phyloP scores from a whole-genome alignment of 2,113 vertebrate genomes.

The Tyto alba region DNA sequence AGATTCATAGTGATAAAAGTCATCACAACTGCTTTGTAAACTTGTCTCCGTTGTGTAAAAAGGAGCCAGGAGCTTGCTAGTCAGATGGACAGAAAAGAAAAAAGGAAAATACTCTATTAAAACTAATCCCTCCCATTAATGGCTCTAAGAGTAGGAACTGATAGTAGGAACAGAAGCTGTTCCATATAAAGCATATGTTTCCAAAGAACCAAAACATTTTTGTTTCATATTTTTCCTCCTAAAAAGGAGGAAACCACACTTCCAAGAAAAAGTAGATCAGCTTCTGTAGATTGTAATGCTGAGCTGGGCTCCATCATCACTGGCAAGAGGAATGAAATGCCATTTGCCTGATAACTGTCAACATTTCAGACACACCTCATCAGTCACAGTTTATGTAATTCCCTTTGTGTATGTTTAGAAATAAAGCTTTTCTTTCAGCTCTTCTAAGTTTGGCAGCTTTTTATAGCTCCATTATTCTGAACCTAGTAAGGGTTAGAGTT shows the following conservation, averaged over 20 bases:
- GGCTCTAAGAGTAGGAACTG: not conserved
- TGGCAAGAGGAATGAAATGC: conserved; percentile 20
- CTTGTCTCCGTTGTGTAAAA: not conserved
- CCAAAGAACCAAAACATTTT: not conserved
- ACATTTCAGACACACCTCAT: conserved; percentile 41
- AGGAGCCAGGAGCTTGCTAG: not conserved
- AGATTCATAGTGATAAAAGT: not conserved
- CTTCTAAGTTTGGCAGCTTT: conserved; percentile 4
- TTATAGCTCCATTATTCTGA: conserved; percentile 24
- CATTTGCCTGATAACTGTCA: conserved; percentile 45
- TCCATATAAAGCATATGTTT: not conserved
- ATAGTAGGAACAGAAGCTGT: not conserved
- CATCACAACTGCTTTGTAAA: not conserved
- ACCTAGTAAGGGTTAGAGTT: not conserved
- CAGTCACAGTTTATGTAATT: conserved; percentile 19
- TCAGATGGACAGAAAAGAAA: not conserved
- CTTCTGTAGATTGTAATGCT: not conserved
- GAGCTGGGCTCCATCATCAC: not conserved
- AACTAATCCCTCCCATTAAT: not conserved
- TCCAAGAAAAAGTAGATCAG: not conserved
- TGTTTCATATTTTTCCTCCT: not conserved
- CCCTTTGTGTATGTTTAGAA: conserved; percentile 39
- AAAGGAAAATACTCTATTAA: not conserved
- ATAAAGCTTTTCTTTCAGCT: conserved; percentile 15
- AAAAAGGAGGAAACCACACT: not conserved